These are phyloP conservation scores for Hypena proboscidalis DNA, from an alignment of 2,888 invertebrate species.

Conservation along the genomic window DNA sequence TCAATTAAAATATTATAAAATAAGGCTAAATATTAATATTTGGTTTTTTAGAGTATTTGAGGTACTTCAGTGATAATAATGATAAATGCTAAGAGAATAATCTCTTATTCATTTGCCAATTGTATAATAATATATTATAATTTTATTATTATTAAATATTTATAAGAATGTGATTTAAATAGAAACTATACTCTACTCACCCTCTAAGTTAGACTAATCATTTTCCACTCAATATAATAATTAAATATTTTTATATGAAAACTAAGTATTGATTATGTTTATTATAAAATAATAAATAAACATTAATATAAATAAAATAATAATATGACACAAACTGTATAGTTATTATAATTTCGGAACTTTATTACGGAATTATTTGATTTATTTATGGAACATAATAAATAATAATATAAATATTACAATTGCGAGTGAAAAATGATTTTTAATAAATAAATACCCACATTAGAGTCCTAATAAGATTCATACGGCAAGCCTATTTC, in stretches of 20 bases:
- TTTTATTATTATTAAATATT: conserved; percentile 25
- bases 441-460: conserved; percentile 7
- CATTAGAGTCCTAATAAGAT: conserved; percentile 9
- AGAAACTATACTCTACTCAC: conserved; percentile 18
- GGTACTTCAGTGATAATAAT: conserved; percentile 52
- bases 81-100: conserved; percentile 46
- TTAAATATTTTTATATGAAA: not conserved
- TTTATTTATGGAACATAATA: conserved; percentile 16
- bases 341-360: conserved; percentile 21
- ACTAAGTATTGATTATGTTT: conserved; percentile 7
- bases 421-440: not conserved
- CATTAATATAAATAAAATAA: conserved; percentile 20
- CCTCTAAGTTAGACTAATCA: conserved; percentile 9
- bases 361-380: conserved; percentile 10
- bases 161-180: conserved; percentile 6
- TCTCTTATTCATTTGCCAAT: conserved; percentile 39
- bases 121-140: conserved; percentile 5
- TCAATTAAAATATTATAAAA: conserved; percentile 7
- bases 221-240: conserved; percentile 10
- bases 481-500: conserved; percentile 11
- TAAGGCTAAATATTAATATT: conserved; percentile 14
- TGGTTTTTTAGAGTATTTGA: conserved; percentile 54
- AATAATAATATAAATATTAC: conserved; percentile 1
- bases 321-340: conserved; percentile 50
- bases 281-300: conserved; percentile 14